These are phyloP conservation scores for Macrotrachela quadricornifera DNA, from an alignment of 1,140 invertebrate genomes.

Conservation along the genomic window DNA sequence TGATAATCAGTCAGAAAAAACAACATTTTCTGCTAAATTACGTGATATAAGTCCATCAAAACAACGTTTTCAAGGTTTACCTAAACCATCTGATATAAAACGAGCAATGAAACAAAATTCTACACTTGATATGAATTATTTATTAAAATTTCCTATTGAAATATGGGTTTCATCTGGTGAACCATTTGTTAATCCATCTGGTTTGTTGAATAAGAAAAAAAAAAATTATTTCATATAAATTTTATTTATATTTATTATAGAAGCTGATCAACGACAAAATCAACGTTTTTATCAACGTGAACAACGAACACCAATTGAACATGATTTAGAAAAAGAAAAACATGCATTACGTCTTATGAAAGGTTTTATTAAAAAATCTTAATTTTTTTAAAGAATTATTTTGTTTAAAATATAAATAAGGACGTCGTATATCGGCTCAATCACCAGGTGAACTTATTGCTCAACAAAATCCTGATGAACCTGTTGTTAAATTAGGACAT, in stretches of 20 bases:
- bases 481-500: conserved; percentile 24
- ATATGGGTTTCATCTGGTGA: conserved; percentile 28
- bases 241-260: background rate
- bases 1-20: no score
- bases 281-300: conserved; percentile 8
- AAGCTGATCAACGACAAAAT: background rate
- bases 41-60: no score
- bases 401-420: no score
- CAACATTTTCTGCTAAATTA: no score
- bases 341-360: conserved; percentile 27
- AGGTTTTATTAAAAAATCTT: no score
- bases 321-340: conserved; percentile 27
- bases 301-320: conserved; percentile 17
- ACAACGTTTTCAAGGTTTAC: background rate
- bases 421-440: conserved; percentile 18
- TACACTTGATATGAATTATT: background rate
- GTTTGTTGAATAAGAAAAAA: conserved; percentile 10
- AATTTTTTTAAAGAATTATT: no score
- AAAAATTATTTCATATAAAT: background rate
- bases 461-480: conserved; percentile 18
- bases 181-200: conserved; percentile 22
- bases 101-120: background rate
- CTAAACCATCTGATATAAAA: background rate
- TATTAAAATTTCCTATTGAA: conserved; percentile 27
- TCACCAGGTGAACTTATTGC: conserved; percentile 20